Evolutionary conservation across 64 coral and sea anemone genomes (phyloP), one percentile per base, ranked within the genome.

Genomic region (Actinia tenebrosa): DNA sequence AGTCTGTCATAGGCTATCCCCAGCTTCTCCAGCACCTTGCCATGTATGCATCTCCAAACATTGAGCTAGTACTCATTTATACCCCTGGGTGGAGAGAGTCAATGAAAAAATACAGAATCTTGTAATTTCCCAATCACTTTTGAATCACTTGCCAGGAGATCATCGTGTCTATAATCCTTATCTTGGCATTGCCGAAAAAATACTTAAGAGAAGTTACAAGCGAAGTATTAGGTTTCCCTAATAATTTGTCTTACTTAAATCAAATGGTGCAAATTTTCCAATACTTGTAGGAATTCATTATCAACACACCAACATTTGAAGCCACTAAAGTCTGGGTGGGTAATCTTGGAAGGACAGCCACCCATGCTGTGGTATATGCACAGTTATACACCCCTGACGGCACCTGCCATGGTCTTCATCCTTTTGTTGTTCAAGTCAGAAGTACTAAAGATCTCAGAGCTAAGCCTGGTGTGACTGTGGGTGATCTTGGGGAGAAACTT

Each of bases 321-420:
- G 96, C 96, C 3, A 98, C 96, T 18, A 98, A 98, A 64, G 94
- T 93, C 82, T 98, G 96, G 96, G 96, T 98, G 10, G 96, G 96
- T 6, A 98, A 98, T 50, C 88, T 98, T 14, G 96, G 96, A 10
- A 90, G 84, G 26, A 95, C 90, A 68, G 96, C 93, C 10, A 98
- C 96, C 17, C 96, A 98, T 92, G 92, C 96, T 16, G 19, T 98
- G 47, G 96, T 98, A 3, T 98, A 92, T 72, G 96, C 96, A 17
- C 96, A 98, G 61, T 88, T 98, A 30, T 95, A 98, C 88, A 98
- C 96, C 45, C 88, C 87, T 42, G 96, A 98, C 78, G 88, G 90
- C 11, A 83, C 30, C 53, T 98, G 96, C 20, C 96, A 98, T 86
- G 96, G 93, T 23, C 86, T 98, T 47, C 96, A 98, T 87, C 91